phyloP scores from a whole-genome alignment of 2,797 vertebrate genomes.

The Rallus crepitans region DNA sequence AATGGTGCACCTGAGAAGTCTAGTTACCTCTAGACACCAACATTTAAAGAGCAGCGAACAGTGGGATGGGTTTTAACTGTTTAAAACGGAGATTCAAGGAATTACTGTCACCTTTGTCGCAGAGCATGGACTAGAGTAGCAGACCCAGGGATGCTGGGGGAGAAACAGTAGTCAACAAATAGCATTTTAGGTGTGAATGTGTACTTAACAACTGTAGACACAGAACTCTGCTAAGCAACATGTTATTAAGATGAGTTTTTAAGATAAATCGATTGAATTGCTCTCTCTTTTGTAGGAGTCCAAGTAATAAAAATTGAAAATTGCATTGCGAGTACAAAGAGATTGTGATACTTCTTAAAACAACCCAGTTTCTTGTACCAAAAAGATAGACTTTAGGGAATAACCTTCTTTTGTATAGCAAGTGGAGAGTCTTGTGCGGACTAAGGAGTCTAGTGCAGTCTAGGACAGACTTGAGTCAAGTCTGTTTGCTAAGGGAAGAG shows the following conservation, averaged over 20 bases:
- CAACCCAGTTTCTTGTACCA: neutral
- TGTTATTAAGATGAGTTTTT: neutral
- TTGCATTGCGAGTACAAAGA: neutral
- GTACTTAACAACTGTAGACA: neutral
- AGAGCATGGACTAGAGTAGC: neutral
- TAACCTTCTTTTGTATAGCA: neutral
- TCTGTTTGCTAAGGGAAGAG: constrained; percentile 29
- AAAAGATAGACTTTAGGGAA: neutral
- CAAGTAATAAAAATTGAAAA: neutral
- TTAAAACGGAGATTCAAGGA: neutral
- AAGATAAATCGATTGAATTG: neutral
- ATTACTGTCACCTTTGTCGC: neutral
- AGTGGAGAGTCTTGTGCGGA: neutral
- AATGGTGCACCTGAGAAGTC: neutral
- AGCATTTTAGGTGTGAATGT: neutral
- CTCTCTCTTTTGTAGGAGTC: neutral
- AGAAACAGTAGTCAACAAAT: neutral
- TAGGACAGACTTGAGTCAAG: constrained; percentile 20
- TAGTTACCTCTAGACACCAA: neutral
- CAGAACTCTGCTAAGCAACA: neutral
- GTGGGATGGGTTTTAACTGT: neutral
- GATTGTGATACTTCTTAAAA: neutral
- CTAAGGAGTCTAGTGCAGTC: neutral
- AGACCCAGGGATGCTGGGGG: neutral
- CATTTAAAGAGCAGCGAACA: neutral